Conservation (phyloP, 2,797 vertebrate genomes). For the Micropoecilia bifurca region DNA sequence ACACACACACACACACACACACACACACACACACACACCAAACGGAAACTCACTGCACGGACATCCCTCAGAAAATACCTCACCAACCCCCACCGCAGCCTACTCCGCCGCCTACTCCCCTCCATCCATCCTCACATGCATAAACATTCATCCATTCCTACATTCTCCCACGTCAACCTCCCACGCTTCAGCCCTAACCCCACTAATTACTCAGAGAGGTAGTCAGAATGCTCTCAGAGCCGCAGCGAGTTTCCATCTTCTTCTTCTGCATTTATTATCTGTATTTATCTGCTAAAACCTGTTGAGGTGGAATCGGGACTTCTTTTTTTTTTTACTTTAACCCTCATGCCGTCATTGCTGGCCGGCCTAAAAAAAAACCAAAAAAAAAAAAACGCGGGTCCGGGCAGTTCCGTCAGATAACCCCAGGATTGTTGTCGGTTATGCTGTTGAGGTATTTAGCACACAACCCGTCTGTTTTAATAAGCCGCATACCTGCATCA, state of each 20-base stretch:
- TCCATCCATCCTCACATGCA: constrained; percentile 35
- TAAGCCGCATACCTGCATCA: constrained; percentile 42
- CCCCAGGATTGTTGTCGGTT: constrained; percentile 26
- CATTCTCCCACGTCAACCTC: constrained; percentile 51
- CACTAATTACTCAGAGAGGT: constrained; percentile 66
- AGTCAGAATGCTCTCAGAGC: constrained; percentile 48
- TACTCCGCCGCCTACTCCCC: constrained; percentile 15
- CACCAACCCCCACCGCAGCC: constrained; percentile 1
- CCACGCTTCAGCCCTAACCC: constrained; percentile 48
- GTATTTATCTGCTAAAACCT: constrained; percentile 47
- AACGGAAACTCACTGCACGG: constrained; percentile 18
- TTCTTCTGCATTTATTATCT: constrained; percentile 44
- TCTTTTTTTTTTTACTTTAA: constrained; percentile 30
- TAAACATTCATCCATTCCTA: constrained; percentile 34
- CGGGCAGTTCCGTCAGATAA: constrained; percentile 55
- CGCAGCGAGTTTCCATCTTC: constrained; percentile 57
- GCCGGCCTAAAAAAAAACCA: neutral
- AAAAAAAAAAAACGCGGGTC: constrained; percentile 32
- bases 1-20: constrained; percentile 7
- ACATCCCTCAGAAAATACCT: constrained; percentile 40
- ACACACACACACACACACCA: neutral
- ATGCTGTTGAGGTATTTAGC: constrained; percentile 25
- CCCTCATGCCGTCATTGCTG: constrained; percentile 38
- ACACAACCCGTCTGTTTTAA: constrained; percentile 41
- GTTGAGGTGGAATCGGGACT: constrained; percentile 56